Evolutionary conservation across 2,888 invertebrate genomes (phyloP).

Genomic region (Isoperla grammatica): DNA sequence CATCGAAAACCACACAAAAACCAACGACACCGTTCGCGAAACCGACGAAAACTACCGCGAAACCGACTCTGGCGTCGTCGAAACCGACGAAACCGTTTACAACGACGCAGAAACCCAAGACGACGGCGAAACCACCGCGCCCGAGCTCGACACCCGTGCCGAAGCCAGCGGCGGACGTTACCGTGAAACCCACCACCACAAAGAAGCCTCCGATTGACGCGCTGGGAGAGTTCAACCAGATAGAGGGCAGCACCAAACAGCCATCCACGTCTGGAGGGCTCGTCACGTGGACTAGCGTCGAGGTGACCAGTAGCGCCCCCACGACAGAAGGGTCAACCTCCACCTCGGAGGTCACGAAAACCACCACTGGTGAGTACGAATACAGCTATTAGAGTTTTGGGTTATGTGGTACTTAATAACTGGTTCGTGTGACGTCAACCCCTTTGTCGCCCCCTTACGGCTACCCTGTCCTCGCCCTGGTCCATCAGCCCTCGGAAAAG

Average conservation of each 20-base stretch:
- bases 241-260: conserved; percentile 30
- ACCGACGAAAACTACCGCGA: conserved; percentile 35
- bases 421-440: no score
- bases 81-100: conserved; percentile 29
- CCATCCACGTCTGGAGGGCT: conserved; percentile 42
- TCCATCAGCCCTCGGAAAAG: no score
- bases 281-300: conserved; percentile 49
- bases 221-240: background rate
- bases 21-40: conserved; percentile 36
- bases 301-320: conserved; percentile 39
- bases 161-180: conserved; percentile 18
- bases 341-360: no score
- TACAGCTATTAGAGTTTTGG: no score
- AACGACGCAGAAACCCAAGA: conserved; percentile 18
- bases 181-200: conserved; percentile 21
- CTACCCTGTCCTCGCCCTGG: no score
- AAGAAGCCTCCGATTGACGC: conserved; percentile 17
- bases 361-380: no score
- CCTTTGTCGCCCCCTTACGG: no score
- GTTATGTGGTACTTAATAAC: no score
- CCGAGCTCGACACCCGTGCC: conserved; percentile 32
- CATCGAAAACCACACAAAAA: conserved; percentile 24
- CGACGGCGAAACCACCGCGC: conserved; percentile 10
- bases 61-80: conserved; percentile 35
- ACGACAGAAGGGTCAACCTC: no score